Conservation (phyloP, 2,888 invertebrate species). For the Caenorhabditis sinica region DNA sequence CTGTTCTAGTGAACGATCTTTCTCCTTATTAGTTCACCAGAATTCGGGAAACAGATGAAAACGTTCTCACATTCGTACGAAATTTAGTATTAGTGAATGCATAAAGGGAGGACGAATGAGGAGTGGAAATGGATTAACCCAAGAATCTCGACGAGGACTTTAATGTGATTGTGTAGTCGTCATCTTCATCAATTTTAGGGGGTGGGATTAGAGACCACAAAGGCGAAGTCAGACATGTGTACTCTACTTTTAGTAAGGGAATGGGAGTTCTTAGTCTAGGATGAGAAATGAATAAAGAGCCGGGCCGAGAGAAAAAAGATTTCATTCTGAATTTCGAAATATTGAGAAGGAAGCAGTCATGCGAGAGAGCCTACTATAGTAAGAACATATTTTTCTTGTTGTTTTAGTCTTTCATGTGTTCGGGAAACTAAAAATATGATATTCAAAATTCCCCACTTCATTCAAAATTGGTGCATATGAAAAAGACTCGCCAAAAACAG, state of each 20-base stretch:
- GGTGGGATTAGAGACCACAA: neutral
- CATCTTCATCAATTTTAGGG: slow-evolving; percentile 8
- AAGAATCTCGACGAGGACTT: slow-evolving; percentile 23
- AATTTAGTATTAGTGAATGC: neutral
- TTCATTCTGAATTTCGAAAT: neutral
- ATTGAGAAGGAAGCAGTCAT: neutral
- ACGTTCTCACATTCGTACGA: no score
- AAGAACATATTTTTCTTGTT: no score
- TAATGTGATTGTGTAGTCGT: slow-evolving; percentile 7
- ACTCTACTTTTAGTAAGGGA: neutral
- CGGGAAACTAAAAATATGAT: neutral
- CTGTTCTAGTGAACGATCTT: no score
- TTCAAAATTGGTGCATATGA: neutral
- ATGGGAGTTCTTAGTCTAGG: neutral
- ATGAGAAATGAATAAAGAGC: neutral
- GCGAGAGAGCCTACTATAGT: neutral
- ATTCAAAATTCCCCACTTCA: neutral
- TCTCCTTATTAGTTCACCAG: neutral
- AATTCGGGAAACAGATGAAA: no score
- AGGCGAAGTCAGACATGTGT: neutral
- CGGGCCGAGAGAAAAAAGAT: neutral
- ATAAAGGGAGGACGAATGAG: neutral
- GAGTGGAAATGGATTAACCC: slow-evolving; percentile 30
- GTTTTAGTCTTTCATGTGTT: neutral
- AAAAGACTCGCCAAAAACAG: neutral